Base-by-base conservation (phyloP, 2,797 vertebrate genomes). In the Helicolenus hilgendorfi region DNA sequence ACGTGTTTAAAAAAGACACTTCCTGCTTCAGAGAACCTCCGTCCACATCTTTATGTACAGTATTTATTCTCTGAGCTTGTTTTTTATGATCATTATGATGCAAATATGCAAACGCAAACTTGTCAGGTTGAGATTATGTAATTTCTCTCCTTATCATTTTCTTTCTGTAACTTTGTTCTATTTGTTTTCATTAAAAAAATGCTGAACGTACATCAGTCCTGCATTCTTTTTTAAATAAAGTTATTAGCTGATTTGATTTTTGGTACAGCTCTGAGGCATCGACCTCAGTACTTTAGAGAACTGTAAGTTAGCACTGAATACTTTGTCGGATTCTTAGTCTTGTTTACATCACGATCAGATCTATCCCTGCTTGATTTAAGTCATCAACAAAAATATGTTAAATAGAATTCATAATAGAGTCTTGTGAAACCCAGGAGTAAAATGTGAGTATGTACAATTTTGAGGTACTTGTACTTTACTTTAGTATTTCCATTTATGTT, bases 181-280 rank as follows among this genome's bases (percentile, higher is more conserved):
- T 83, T 86, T 89, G 69, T 94, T 89, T 92, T 89, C 41, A 90
- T 79, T 92, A 87, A 93, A 93, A 90, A 93, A 92, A 90, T 67
- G 58, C 63, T 89, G 55, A 78, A 77, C 62, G 1, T 4, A 15
- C 31, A 63, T 33, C 2, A 2, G 33, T 77, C 14, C 2, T 60
- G 35, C 1, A 7, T 45, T 82, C 3, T 71, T 71, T 75, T 24
- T 6, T 6, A 18, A 26, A 71, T 58, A n/a, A 58, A 78, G 5
- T 18, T 27, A 22, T 41, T 53, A 14, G 14, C 24, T 58, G 9
- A 22, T 36, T 35, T 5, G 14, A 68, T 27, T 24, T 63, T 68
- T 68, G 11, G 20, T 56, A 36, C 49, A 0, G 27, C 27, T 55
- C 45, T 33, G 7, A 33, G 4, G 20, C 29, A n/a, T 71, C 7